Conservation (phyloP, 1,140 invertebrate species). For the Megathymus violae region DNA sequence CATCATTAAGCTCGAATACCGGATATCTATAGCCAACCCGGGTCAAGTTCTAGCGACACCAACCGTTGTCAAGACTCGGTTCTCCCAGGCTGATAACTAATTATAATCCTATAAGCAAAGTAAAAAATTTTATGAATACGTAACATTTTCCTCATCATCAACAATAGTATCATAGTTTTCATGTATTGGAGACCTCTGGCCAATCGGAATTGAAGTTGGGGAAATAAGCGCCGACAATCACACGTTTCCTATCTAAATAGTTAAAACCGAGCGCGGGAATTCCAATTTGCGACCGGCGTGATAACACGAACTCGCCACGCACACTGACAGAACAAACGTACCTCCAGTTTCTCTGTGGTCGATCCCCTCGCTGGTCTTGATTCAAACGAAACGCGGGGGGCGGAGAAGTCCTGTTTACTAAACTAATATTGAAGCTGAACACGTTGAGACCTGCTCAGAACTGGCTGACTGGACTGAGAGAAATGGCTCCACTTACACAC, state of each 20-base stretch:
- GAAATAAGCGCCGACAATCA: constrained; percentile 39
- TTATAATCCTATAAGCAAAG: too few species aligned
- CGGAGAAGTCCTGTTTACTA: constrained; percentile 32
- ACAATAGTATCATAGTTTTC: neutral
- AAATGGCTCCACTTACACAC: constrained; percentile 46
- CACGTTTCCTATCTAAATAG: constrained; percentile 54
- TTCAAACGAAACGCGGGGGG: constrained; percentile 26
- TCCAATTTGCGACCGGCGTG: constrained; percentile 40
- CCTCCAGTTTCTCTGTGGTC: constrained; percentile 25
- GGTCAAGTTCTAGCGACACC: too few species aligned
- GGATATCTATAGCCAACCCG: too few species aligned
- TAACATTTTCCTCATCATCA: too few species aligned
- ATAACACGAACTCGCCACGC: constrained; percentile 53
- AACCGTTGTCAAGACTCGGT: too few species aligned
- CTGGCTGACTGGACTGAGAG: constrained; percentile 33
- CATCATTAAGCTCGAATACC: too few species aligned
- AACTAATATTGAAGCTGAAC: constrained; percentile 31
- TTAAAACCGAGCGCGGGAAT: constrained; percentile 57
- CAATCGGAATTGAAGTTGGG: too few species aligned
- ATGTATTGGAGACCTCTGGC: too few species aligned
- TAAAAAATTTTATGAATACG: too few species aligned
- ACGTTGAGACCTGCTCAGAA: constrained; percentile 35
- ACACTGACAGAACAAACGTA: constrained; percentile 35
- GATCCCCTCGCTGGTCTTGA: constrained; percentile 34
- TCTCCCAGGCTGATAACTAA: too few species aligned